Evolutionary conservation across 2,113 vertebrate species (phyloP), one percentile per base, ranked within the genome.

Genomic region (Lycocorax pyrrhopterus): DNA sequence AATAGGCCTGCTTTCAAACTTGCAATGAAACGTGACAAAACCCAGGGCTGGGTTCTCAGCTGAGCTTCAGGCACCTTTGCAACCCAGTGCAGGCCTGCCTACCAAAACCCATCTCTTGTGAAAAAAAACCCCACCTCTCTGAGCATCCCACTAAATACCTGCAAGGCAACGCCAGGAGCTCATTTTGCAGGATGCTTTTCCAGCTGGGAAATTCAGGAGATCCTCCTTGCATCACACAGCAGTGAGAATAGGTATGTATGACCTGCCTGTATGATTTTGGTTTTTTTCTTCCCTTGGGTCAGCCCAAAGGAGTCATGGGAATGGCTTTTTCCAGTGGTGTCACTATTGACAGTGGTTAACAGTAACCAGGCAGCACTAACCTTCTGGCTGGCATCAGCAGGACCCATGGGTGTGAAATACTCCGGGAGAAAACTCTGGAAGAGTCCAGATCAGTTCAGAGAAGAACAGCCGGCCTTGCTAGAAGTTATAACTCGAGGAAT

Each of bases 11-110:
- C 89, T 91, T 91, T 96, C 91, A 95, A 94, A 83, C 66, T 95
- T 58, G 46, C 89, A 87, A 94, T 32, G 80, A 96, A 94, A 94
- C 11, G 46, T 95, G 90, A 94, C 89, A 90, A 94, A 95, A 91
- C 53, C 74, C 77, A 87, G 76, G 90, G 80, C 83, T 26, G 4
- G 73, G 58, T 69, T 82, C 80, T 89, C 64, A 92, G 79, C 73
- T 77, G 56, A 73, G 43, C 59, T 88, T 81, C 58, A 60, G 64
- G 71, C 63, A 92, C 76, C 74, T 82, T 49, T 60, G 47, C 66
- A 51, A 71, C 22, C 33, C 37, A 1, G 3, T 4, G 35, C 63
- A 75, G 32, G 11, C 49, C 53, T 17, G 3, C 12, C 59, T 27
- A 13, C 21, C 17, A 86, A 67, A 49, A 13, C 25, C 18, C 60